phyloP scores from a whole-genome alignment of 2,888 invertebrate genomes.

The Xylota sylvarum region DNA sequence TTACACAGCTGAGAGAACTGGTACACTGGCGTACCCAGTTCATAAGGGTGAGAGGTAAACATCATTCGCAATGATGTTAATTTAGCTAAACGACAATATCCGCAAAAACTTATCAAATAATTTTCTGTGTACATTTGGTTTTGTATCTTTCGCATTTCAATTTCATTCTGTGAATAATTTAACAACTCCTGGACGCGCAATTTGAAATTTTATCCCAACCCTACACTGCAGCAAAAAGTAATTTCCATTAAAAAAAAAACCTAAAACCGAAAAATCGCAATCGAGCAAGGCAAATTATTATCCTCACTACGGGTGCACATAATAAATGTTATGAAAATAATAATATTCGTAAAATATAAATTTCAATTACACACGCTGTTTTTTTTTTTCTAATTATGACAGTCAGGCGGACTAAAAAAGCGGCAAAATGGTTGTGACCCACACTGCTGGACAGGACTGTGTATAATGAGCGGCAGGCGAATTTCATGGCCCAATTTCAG shows the following conservation, averaged over 20 bases:
- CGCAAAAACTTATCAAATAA: constrained; percentile 50
- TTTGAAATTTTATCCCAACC: not conserved
- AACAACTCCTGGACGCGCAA: not conserved
- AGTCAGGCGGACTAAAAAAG: constrained; percentile 9
- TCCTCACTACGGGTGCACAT: constrained; percentile 3
- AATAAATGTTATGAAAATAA: constrained; percentile 19
- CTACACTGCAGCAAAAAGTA: not conserved
- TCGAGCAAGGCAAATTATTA: not conserved
- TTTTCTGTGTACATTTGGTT: constrained; percentile 4
- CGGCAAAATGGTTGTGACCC: not conserved
- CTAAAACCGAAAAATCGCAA: not conserved
- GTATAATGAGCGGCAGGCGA: constrained; percentile 42
- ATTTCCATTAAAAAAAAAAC: constrained; percentile 5
- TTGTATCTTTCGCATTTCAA: constrained; percentile 4
- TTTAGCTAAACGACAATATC: constrained; percentile 49
- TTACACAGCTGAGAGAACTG: constrained; percentile 7
- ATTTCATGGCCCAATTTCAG: constrained; percentile 47
- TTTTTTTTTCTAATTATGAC: constrained; percentile 46
- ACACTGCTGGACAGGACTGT: constrained; percentile 1
- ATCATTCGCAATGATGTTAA: constrained; percentile 58
- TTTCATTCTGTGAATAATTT: constrained; percentile 6
- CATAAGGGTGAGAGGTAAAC: constrained; percentile 2
- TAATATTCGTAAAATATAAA: constrained; percentile 29
- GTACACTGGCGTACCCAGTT: not conserved
- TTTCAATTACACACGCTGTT: constrained; percentile 50